phyloP scores from a whole-genome alignment of 2,888 invertebrate genomes.

The Amphipyra berbera region DNA sequence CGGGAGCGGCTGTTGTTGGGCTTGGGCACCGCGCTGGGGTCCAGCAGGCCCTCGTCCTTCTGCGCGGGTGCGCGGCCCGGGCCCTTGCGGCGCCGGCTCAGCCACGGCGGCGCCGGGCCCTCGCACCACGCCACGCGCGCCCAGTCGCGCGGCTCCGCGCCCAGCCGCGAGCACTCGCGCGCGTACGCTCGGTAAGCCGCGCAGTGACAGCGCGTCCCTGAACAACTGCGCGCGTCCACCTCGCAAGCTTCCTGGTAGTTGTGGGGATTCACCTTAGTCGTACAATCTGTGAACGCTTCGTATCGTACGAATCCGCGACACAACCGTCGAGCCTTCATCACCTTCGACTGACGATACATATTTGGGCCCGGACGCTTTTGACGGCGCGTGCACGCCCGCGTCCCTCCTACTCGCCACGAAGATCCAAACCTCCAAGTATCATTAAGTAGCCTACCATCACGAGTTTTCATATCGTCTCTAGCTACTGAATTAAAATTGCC shows the following conservation, averaged over 20 bases:
- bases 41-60: conserved; percentile 66
- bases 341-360: conserved; percentile 85
- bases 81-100: conserved; percentile 72
- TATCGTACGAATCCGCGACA: conserved; percentile 88
- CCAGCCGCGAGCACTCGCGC: conserved; percentile 95
- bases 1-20: conserved; percentile 77
- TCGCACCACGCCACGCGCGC: conserved; percentile 92
- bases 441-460: conserved; percentile 91
- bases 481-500: conserved; percentile 97
- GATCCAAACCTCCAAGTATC: conserved; percentile 94
- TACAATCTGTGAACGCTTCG: conserved; percentile 93
- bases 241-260: conserved; percentile 96
- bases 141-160: conserved; percentile 93
- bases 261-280: conserved; percentile 93
- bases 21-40: conserved; percentile 74
- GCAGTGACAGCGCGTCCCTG: conserved; percentile 95
- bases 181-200: conserved; percentile 97
- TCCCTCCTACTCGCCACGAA: conserved; percentile 97
- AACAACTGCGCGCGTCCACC: conserved; percentile 96
- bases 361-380: conserved; percentile 83
- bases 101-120: conserved; percentile 80
- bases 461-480: conserved; percentile 95
- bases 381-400: conserved; percentile 92
- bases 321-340: conserved; percentile 82
- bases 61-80: conserved; percentile 51